These are phyloP conservation scores for Hemibagrus wyckioides DNA, from an alignment of 2,113 vertebrate genomes.

Conservation along the genomic window DNA sequence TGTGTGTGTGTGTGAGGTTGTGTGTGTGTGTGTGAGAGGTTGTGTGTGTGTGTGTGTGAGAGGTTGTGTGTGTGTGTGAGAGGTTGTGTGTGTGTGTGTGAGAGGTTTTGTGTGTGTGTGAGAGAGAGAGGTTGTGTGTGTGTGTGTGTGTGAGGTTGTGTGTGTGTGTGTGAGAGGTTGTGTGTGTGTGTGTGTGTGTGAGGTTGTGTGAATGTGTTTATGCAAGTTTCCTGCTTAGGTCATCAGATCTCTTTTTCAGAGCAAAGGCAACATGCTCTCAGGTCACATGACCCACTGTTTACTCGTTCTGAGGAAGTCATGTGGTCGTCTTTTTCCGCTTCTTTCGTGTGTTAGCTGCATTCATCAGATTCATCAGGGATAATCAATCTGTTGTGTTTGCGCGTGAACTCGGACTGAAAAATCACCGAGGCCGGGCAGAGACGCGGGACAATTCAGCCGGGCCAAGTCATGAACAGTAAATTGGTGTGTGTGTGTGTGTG, in stretches of 20 bases:
- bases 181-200: conserved; percentile 40
- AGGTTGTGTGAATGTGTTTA: neutral
- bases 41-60: conserved; percentile 58
- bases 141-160: conserved; percentile 46
- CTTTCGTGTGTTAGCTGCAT: neutral
- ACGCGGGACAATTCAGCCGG: neutral
- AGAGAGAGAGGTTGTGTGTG: too few relatives aligned
- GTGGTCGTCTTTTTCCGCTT: conserved; percentile 37
- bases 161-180: conserved; percentile 59
- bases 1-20: conserved; percentile 43
- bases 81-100: neutral
- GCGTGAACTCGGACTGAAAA: neutral
- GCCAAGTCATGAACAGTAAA: conserved; percentile 28
- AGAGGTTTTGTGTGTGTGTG: conserved; percentile 35
- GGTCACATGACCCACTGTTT: conserved; percentile 56
- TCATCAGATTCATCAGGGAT: neutral
- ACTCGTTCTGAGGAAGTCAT: conserved; percentile 41
- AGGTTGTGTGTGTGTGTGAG: conserved; percentile 56
- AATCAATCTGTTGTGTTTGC: neutral
- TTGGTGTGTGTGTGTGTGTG: conserved; percentile 9
- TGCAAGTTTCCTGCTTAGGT: neutral
- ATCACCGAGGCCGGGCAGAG: neutral
- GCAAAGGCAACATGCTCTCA: neutral
- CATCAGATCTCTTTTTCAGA: conserved; percentile 36
- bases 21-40: conserved; percentile 39